Conservation (phyloP, 2,888 invertebrate species). For the Rhagonycha lutea region DNA sequence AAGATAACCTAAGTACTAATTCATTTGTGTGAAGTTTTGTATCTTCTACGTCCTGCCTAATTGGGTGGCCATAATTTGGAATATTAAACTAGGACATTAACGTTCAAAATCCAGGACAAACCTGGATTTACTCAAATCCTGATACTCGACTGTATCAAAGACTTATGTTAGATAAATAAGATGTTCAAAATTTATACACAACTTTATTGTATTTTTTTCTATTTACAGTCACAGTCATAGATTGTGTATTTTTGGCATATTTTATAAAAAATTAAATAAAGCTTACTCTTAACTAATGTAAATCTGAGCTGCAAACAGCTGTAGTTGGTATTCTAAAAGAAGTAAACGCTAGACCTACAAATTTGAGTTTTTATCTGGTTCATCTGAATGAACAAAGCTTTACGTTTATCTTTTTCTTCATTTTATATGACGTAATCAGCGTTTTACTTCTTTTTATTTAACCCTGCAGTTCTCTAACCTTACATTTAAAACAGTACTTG, state of each 20-base stretch:
- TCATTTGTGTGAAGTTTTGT: too few species aligned
- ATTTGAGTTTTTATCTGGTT: not conserved
- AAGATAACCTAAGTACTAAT: too few species aligned
- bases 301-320: not conserved
- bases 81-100: too few species aligned
- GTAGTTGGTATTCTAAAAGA: not conserved
- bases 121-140: too few species aligned
- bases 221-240: not conserved
- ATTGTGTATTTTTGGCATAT: not conserved
- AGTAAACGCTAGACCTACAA: not conserved
- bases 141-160: too few species aligned
- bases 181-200: too few species aligned
- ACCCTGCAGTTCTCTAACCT: not conserved
- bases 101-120: too few species aligned
- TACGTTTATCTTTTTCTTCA: not conserved
- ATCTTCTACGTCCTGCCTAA: too few species aligned
- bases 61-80: too few species aligned
- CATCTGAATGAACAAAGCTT: not conserved
- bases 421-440: not conserved
- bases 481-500: not conserved
- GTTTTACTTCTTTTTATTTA: not conserved
- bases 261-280: not conserved
- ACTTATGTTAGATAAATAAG: too few species aligned
- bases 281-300: not conserved
- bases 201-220: not conserved